Conservation (phyloP, 2,797 vertebrate species). For the Halcyon badia region DNA sequence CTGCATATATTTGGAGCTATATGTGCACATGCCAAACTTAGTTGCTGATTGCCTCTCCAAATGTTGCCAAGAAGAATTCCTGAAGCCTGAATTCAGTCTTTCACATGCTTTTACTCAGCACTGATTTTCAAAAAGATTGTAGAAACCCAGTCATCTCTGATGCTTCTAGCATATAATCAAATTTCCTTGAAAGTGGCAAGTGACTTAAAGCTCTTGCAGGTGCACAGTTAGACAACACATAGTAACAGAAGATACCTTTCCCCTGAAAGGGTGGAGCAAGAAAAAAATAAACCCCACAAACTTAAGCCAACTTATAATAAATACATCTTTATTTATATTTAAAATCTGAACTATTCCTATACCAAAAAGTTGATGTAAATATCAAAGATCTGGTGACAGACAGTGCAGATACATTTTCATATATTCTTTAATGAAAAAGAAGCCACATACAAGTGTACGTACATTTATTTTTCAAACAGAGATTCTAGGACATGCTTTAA, state of each 20-base stretch:
- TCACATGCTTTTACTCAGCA: not conserved
- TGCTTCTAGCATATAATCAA: not conserved
- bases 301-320: not conserved
- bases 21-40: not conserved
- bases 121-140: not conserved
- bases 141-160: not conserved
- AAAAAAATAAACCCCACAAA: accelerated
- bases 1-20: not conserved
- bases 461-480: not conserved
- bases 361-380: not conserved
- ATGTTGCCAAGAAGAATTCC: not conserved
- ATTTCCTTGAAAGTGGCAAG: not conserved
- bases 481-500: not conserved
- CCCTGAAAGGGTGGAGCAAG: not conserved
- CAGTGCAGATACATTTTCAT: not conserved
- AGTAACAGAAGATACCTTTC: not conserved
- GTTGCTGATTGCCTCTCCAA: not conserved
- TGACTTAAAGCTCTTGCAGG: not conserved
- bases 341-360: not conserved
- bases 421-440: not conserved
- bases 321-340: too few species aligned
- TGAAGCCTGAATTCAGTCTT: not conserved
- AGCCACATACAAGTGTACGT: accelerated
- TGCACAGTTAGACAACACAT: not conserved
- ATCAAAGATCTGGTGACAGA: not conserved